Conservation (phyloP, 2,888 invertebrate genomes). For the Cyclophora punctaria region DNA sequence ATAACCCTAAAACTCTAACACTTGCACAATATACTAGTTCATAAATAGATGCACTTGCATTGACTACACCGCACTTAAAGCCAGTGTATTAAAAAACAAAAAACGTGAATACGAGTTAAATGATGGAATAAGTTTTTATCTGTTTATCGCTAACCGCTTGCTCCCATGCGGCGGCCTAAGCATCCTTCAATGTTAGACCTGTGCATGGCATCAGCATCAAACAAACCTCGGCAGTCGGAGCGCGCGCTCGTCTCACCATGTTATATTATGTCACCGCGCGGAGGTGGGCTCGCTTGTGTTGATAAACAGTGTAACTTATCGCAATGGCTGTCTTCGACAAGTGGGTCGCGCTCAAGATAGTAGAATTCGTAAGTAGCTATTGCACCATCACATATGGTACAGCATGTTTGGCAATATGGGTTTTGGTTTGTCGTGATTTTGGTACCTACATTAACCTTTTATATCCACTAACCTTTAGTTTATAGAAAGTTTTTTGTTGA, state of each 20-base stretch:
- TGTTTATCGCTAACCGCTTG: slow-evolving; percentile 19
- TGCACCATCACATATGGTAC: slow-evolving; percentile 15
- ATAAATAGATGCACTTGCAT: slow-evolving; percentile 1
- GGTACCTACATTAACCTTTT: not conserved
- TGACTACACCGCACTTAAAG: too few species aligned
- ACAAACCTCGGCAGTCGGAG: slow-evolving; percentile 45
- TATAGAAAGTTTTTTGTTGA: not conserved
- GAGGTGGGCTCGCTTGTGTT: slow-evolving; percentile 23
- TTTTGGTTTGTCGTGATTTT: slow-evolving; percentile 6
- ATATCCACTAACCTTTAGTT: not conserved
- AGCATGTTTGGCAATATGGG: slow-evolving; percentile 24
- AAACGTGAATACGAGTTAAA: too few species aligned
- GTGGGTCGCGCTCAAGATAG: slow-evolving; percentile 73
- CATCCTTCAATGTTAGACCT: slow-evolving; percentile 47
- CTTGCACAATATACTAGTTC: slow-evolving; percentile 11
- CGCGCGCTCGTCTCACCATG: slow-evolving; percentile 43
- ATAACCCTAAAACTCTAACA: slow-evolving; percentile 6
- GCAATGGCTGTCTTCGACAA: slow-evolving; percentile 69
- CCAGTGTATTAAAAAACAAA: too few species aligned
- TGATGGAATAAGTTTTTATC: not conserved
- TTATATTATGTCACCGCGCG: slow-evolving; percentile 32
- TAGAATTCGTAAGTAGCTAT: slow-evolving; percentile 64
- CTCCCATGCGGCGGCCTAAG: slow-evolving; percentile 21
- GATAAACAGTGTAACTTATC: slow-evolving; percentile 26
- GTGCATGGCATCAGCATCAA: slow-evolving; percentile 45